Conservation (phyloP, 1,140 invertebrate species). For the Amphibalanus amphitrite region DNA sequence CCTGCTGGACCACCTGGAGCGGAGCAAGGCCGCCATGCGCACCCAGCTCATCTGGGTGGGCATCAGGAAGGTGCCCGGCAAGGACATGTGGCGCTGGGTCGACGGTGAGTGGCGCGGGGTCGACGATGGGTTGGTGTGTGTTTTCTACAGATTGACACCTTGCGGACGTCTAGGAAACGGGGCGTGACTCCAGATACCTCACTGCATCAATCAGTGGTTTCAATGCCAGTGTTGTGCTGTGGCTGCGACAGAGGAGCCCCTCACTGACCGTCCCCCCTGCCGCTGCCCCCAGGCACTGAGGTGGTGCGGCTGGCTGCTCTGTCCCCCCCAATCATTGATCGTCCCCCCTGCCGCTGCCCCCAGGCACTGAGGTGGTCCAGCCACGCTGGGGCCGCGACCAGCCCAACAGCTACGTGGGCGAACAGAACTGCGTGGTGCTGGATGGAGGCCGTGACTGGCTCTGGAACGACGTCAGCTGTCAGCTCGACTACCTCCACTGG, state of each 20-base stretch:
- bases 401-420: slow-evolving; percentile 86
- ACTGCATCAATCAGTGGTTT: no score
- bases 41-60: slow-evolving; percentile 81
- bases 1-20: slow-evolving; percentile 58
- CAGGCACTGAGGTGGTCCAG: slow-evolving; percentile 43
- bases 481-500: slow-evolving; percentile 78
- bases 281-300: no score
- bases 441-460: slow-evolving; percentile 74
- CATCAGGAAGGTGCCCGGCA: slow-evolving; percentile 59
- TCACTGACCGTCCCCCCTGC: no score
- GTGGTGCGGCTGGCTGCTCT: no score
- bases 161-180: no score
- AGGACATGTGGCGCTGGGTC: slow-evolving; percentile 75
- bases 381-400: slow-evolving; percentile 83
- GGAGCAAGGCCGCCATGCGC: slow-evolving; percentile 54
- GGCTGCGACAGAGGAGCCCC: no score
- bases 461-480: slow-evolving; percentile 90
- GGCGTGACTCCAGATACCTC: no score
- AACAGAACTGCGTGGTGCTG: slow-evolving; percentile 81
- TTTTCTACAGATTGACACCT: no score
- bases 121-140: not conserved
- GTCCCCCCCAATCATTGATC: no score
- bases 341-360: no score
- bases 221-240: no score
- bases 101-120: slow-evolving; percentile 41